phyloP scores from a whole-genome alignment of 2,113 vertebrate genomes.

The Centropristis striata region DNA sequence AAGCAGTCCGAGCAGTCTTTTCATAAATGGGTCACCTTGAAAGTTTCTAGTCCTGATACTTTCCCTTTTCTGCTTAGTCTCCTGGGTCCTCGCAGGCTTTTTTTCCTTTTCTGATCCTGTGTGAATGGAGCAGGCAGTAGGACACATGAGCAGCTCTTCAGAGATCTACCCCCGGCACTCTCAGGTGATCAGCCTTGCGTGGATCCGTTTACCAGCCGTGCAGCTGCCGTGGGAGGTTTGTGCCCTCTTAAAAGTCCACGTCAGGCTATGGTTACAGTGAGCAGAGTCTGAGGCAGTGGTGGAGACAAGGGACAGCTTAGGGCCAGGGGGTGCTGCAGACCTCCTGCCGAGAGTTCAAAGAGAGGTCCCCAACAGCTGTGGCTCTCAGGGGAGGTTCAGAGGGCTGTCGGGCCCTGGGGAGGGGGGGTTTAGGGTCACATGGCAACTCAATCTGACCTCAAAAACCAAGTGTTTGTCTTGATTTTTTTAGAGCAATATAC shows the following conservation, averaged over 20 bases:
- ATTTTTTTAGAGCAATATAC: conserved; percentile 50
- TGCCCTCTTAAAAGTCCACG: conserved; percentile 77
- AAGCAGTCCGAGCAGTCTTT: conserved; percentile 16
- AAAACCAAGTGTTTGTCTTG: conserved; percentile 63
- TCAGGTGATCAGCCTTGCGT: conserved; percentile 77
- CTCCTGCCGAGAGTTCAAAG: conserved; percentile 83
- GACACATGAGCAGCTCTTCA: conserved; percentile 80
- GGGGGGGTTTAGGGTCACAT: conserved; percentile 43
- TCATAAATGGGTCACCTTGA: conserved; percentile 42
- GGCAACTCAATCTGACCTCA: conserved; percentile 70
- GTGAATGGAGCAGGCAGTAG: conserved; percentile 39
- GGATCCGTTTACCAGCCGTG: conserved; percentile 82
- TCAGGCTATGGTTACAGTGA: conserved; percentile 81
- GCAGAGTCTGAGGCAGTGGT: conserved; percentile 47
- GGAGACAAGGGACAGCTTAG: conserved; percentile 49
- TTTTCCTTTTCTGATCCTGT: conserved; percentile 51
- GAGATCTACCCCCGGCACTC: conserved; percentile 75
- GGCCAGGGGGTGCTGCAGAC: conserved; percentile 58
- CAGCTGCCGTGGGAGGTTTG: conserved; percentile 81
- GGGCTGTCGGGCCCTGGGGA: conserved; percentile 43
- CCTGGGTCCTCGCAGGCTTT: conserved; percentile 11
- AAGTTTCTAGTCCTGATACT: conserved; percentile 18
- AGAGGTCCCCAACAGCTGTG: conserved; percentile 84
- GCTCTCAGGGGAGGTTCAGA: conserved; percentile 72
- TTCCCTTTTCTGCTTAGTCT: conserved; percentile 38